Evolutionary conservation across 2,888 invertebrate species (phyloP), one percentile per base, ranked within the genome.

Genomic region (Graphium colonna): DNA sequence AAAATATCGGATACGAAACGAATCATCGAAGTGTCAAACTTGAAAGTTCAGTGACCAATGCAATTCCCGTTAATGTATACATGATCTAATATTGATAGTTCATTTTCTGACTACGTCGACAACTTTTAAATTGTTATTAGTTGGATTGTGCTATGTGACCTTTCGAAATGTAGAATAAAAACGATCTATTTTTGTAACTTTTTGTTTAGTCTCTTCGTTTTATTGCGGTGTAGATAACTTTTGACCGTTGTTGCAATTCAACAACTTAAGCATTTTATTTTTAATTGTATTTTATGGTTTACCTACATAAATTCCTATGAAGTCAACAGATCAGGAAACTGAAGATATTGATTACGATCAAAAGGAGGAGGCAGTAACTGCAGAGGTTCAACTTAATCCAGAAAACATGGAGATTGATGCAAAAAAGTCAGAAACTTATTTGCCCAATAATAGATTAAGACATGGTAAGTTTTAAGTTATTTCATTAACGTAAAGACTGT

Each of bases 401-500:
- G 74, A 72, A 58, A 71, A 55, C 41, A 81, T 81, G 79, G 77
- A 83, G 13, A 64, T 69, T 53, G 77, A 77, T 58, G 60, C 65
- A 41, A 82, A 83, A 60, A 84, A 84, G 61, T 62, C 73, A 38
- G 77, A 80, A 63, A 63, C 64, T 54, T 76, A 75, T 68, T 60
- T 69, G 52, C 67, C 71, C 16, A 82, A 75, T 57, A 75, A 73
- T 60, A 68, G 71, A 67, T 56, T 60, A 17, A 75, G 71, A 58
- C 67, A 67, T 68, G 78, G 83, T 82, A 64, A 63, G 67, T 51
- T 13, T 21, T 26, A 26, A 26, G 15, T 40, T 13, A 1, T 21
- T n/a, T 26, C 9, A 43, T 18, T n/a, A n/a, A n/a, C n/a, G n/a
- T n/a, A n/a, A n/a, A n/a, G 18, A 2, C 21, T n/a, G n/a, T n/a